Base-by-base conservation (phyloP, 2,113 vertebrate genomes). In the Oreochromis aureus region DNA sequence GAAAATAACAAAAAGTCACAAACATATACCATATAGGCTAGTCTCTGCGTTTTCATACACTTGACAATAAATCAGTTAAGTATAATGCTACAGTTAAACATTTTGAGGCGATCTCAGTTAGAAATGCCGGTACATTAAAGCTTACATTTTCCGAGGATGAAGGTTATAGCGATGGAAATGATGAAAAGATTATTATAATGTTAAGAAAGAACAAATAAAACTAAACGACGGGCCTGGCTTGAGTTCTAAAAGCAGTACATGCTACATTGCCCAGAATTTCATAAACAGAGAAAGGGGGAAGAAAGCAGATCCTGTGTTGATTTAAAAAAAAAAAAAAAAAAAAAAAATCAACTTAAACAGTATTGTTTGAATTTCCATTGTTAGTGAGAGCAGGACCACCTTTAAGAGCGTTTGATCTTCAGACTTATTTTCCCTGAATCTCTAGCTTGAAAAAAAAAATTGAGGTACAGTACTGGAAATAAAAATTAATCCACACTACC, bases 41-140 rank as follows among this genome's bases (percentile, higher is more conserved):
- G 91, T 94, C 89, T 94, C 94, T 94, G 94, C 91, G 89, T 94
- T 95, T 95, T 94, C 95, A 94, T 96, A 95, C 95, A 96, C 95
- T 95, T 94, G 94, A 96, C 95, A 93, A 95, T 95, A 96, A 96
- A 96, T 96, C 95, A 96, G 96, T 96, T 96, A 96, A 96, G 92
- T 96, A 96, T 96, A 95, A 96, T 96, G 96, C 94, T 96, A 96
- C 96, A 96, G 94, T 96, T 96, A 96, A 97, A 97, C 96, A 95
- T 96, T 92, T 94, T 96, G 97, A 97, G 96, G 97, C 97, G 96
- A 97, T 96, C 95, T 95, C 96, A 94, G 94, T 97, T 96, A 96
- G 97, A 96, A 96, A 96, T 96, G 97, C 95, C 96, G 92, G 95
- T 96, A 98, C 96, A 95, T 97, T 97, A 98, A 98, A 98, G 98